These are phyloP conservation scores for Diorhabda sublineata DNA, from an alignment of 1,140 invertebrate genomes.

Conservation along the genomic window DNA sequence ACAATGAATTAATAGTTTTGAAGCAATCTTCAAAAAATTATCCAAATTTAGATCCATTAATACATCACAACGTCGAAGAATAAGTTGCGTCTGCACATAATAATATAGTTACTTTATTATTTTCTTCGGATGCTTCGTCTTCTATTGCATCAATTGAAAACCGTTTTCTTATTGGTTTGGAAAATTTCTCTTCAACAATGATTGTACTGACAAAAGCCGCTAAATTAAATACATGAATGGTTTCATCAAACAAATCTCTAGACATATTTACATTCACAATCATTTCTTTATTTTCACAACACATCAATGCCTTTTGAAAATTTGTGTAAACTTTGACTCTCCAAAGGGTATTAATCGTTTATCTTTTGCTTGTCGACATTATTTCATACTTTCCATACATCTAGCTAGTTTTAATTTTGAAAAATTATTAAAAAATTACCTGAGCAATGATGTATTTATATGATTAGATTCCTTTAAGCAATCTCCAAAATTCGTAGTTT, in stretches of 20 bases:
- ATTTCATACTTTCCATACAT: constrained; percentile 37
- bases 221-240: constrained; percentile 71
- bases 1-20: no score
- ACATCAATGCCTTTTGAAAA: constrained; percentile 62
- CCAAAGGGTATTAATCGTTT: constrained; percentile 61
- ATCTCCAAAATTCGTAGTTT: constrained; percentile 77
- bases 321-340: constrained; percentile 79
- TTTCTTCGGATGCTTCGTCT: neutral
- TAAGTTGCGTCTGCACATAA: neutral
- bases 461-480: constrained; percentile 82
- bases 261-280: constrained; percentile 78
- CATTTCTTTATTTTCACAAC: constrained; percentile 69
- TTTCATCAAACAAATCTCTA: constrained; percentile 70
- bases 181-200: constrained; percentile 42
- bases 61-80: no score
- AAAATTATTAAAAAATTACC: constrained; percentile 50
- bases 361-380: constrained; percentile 45
- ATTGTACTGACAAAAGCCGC: constrained; percentile 70
- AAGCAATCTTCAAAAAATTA: no score
- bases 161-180: constrained; percentile 16
- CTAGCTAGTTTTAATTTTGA: constrained; percentile 13
- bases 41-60: no score
- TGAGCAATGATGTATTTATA: constrained; percentile 83
- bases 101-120: neutral
- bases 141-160: neutral